Evolutionary conservation across 1,140 invertebrate genomes (phyloP).

Genomic region (Drosophila murphyi): DNA sequence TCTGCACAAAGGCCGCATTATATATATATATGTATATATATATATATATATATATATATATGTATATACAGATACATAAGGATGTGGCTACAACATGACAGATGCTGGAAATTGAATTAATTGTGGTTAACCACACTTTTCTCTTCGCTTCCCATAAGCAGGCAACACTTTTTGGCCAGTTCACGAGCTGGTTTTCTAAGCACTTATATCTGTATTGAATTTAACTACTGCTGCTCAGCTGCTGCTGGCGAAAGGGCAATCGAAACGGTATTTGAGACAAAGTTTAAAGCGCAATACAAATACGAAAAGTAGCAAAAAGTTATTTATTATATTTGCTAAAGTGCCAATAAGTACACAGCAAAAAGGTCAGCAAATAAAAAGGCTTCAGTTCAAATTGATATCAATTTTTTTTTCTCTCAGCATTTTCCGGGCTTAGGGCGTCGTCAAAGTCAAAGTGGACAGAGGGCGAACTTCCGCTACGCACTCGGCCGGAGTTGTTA

Average conservation of each 20-base stretch:
- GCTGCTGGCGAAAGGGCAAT: slow-evolving; percentile 53
- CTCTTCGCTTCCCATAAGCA: slow-evolving; percentile 7
- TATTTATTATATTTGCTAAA: slow-evolving; percentile 79
- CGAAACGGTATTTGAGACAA: slow-evolving; percentile 69
- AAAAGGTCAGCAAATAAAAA: slow-evolving; percentile 9
- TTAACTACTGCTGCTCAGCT: slow-evolving; percentile 10
- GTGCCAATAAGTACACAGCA: slow-evolving; percentile 52
- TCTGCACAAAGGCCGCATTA: slow-evolving; percentile 62
- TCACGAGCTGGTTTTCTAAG: neutral
- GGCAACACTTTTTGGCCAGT: slow-evolving; percentile 17
- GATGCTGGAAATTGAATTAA: slow-evolving; percentile 66
- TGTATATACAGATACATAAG: slow-evolving; percentile 72
- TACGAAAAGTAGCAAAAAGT: slow-evolving; percentile 73
- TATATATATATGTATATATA: slow-evolving; percentile 67
- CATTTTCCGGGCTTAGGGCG: slow-evolving; percentile 5
- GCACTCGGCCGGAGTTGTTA: slow-evolving; percentile 49
- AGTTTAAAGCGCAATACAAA: slow-evolving; percentile 78
- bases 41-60: slow-evolving; percentile 78
- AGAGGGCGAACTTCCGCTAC: slow-evolving; percentile 54
- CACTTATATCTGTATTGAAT: slow-evolving; percentile 52
- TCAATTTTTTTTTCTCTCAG: slow-evolving; percentile 30
- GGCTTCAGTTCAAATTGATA: slow-evolving; percentile 31
- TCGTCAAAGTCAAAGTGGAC: neutral
- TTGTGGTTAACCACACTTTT: slow-evolving; percentile 44
- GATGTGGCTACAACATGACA: slow-evolving; percentile 62